These are phyloP conservation scores for Bombus pyrosoma DNA, from an alignment of 1,140 invertebrate genomes.

Conservation along the genomic window DNA sequence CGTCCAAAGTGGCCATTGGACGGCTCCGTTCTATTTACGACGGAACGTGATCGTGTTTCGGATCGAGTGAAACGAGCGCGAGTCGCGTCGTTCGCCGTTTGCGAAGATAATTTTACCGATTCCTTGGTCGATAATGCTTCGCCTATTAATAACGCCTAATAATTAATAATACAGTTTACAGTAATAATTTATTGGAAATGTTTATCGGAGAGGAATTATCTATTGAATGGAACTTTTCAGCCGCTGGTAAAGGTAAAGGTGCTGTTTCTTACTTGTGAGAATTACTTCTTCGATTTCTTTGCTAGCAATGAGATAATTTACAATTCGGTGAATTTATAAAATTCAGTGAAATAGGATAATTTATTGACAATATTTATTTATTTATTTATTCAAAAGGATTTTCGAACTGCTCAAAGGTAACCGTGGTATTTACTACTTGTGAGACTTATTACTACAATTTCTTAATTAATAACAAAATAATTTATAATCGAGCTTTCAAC, in stretches of 20 bases:
- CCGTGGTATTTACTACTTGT: too few species aligned
- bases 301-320: neutral
- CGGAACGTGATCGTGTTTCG: neutral
- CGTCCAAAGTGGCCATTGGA: too few species aligned
- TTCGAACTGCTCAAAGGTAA: too few species aligned
- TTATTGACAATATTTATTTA: neutral
- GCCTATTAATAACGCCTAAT: too few species aligned
- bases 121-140: neutral
- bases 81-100: neutral
- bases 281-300: neutral
- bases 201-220: neutral
- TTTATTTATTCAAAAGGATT: too few species aligned
- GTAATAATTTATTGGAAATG: neutral
- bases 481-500: too few species aligned
- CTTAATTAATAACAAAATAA: too few species aligned
- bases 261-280: neutral
- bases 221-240: too few species aligned
- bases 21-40: neutral
- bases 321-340: neutral
- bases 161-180: too few species aligned
- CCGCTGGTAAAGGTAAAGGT: too few species aligned
- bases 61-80: neutral
- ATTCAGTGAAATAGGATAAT: neutral
- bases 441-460: too few species aligned
- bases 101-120: neutral